Percentiles rank a stretch among this genome's conserved stretches.
Conservation (phyloP, 2,113 vertebrate genomes). For the Noctilio leporinus region DNA sequence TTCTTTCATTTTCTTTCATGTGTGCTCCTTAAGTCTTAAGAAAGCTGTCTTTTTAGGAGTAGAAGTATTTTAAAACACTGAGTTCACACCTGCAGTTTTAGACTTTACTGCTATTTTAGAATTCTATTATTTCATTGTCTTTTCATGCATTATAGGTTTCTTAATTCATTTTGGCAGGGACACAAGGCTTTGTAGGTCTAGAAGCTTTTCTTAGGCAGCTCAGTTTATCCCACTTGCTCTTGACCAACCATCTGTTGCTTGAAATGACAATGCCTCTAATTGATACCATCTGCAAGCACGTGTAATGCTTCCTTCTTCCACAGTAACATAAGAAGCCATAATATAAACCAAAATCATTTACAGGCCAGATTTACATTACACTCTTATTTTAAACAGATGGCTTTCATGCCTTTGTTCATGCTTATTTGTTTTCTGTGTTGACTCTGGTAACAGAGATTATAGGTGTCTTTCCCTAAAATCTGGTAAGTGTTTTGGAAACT, state of each 20-base stretch:
- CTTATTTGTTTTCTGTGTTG: background rate
- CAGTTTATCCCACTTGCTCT: conserved; percentile 2
- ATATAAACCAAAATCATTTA: background rate
- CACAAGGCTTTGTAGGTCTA: background rate
- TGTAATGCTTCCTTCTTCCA: conserved; percentile 46
- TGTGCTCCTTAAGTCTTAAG: background rate
- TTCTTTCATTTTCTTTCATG: background rate
- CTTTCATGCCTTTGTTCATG: background rate
- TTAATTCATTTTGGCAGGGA: background rate
- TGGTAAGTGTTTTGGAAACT: background rate
- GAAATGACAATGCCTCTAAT: conserved; percentile 24
- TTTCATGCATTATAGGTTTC: conserved; percentile 2
- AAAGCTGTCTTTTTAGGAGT: background rate
- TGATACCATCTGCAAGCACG: background rate
- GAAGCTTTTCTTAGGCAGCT: background rate
- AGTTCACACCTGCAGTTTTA: conserved; percentile 9
- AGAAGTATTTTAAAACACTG: conserved; percentile 42
- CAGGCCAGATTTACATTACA: conserved; percentile 16
- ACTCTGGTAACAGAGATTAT: background rate
- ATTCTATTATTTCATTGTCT: conserved; percentile 21
- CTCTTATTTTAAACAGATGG: conserved; percentile 38
- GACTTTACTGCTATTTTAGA: conserved; percentile 13
- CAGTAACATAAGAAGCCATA: conserved; percentile 42
- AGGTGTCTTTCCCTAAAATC: conserved; percentile 1
- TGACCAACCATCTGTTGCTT: conserved; percentile 33